Conservation (phyloP, 1,140 invertebrate species). For the Drosophila eugracilis region DNA sequence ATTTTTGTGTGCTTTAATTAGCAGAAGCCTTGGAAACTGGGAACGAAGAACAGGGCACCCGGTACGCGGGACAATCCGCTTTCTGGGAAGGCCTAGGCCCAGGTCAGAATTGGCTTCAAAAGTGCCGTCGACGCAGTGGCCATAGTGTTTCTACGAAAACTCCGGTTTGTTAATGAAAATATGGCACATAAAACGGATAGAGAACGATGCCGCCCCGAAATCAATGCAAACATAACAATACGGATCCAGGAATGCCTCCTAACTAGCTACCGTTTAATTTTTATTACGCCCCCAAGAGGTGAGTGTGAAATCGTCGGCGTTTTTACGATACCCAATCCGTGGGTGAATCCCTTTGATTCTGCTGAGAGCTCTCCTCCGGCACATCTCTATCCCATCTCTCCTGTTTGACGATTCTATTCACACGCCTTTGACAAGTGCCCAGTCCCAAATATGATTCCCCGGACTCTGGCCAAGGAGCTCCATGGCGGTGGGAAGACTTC, state of each 20-base stretch:
- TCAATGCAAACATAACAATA: conserved; percentile 62
- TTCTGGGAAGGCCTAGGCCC: conserved; percentile 41
- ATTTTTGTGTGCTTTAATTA: conserved; percentile 66
- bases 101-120: conserved; percentile 53
- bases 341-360: conserved; percentile 62
- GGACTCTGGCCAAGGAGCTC: conserved; percentile 33
- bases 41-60: too few species aligned
- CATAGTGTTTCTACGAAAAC: conserved; percentile 65
- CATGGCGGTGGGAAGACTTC: conserved; percentile 20
- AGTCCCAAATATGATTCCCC: conserved; percentile 5
- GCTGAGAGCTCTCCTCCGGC: conserved; percentile 14
- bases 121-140: conserved; percentile 48
- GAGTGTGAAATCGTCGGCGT: conserved; percentile 74
- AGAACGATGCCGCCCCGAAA: conserved; percentile 37
- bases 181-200: conserved; percentile 50
- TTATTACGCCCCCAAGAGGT: conserved; percentile 67
- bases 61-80: conserved; percentile 10
- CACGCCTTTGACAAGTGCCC: conserved; percentile 68
- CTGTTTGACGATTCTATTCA: conserved; percentile 83
- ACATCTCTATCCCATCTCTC: conserved; percentile 4
- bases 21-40: conserved; percentile 28
- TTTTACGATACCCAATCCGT: conserved; percentile 60
- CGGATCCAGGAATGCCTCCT: conserved; percentile 64
- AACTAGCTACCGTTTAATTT: conserved; percentile 84
- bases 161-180: conserved; percentile 72